A percentile compares a stretch with the other conserved stretches of the same genome.
These are phyloP conservation scores for Ceratothoa steindachneri DNA, from an alignment of 2,888 invertebrate genomes.

Conservation along the genomic window DNA sequence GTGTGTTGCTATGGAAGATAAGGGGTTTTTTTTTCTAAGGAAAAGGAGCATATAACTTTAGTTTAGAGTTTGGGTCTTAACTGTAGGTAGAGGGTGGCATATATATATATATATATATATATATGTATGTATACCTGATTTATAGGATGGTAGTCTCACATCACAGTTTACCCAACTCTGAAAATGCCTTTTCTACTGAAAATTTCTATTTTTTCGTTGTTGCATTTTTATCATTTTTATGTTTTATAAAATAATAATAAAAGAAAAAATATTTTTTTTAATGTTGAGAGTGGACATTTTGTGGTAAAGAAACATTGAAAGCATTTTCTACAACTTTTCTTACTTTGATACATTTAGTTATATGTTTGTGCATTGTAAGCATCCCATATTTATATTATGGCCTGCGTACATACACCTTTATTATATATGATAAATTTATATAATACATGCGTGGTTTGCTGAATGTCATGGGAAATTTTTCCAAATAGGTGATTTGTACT, in stretches of 20 bases:
- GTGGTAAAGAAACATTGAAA: not conserved
- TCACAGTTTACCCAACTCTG: not conserved
- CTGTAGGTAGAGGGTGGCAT: not conserved
- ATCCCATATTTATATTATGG: no score
- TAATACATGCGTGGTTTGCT: not conserved
- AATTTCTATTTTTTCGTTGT: not conserved
- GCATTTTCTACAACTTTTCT: not conserved
- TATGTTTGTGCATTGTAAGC: not conserved
- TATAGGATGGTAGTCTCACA: not conserved
- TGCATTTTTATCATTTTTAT: constrained; percentile 6
- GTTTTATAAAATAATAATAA: constrained; percentile 12
- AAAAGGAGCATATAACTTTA: no score
- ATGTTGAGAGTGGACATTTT: not conserved
- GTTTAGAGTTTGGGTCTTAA: no score
- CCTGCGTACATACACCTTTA: constrained; percentile 3
- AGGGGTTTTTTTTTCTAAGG: no score
- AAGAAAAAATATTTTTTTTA: not conserved
- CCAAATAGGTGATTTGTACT: not conserved
- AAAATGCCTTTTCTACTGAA: not conserved
- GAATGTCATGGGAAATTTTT: not conserved
- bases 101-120: constrained; percentile 12
- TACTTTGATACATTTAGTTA: not conserved
- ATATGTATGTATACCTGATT: not conserved
- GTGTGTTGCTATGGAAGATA: no score
- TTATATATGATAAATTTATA: constrained; percentile 10